These are phyloP conservation scores for Microtus richardsoni DNA, from an alignment of 2,113 vertebrate species.

Conservation along the genomic window DNA sequence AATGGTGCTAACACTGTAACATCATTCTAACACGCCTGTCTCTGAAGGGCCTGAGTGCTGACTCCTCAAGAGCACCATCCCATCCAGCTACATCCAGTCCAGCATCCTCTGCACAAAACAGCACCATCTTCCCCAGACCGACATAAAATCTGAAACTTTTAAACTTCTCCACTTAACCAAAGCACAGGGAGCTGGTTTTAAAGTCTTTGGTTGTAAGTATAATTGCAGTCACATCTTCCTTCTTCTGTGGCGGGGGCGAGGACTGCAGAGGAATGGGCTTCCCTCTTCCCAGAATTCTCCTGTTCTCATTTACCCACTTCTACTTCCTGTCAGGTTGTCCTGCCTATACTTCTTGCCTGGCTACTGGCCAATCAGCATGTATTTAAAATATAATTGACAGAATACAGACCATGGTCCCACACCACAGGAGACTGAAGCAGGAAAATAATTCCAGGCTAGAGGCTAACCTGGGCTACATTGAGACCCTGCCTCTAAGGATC, in stretches of 20 bases:
- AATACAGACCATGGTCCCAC: too few species aligned
- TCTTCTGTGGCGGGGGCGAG: too few species aligned
- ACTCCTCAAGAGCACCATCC: background rate
- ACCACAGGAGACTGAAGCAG: background rate
- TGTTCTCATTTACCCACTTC: too few species aligned
- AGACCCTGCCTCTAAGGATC: background rate
- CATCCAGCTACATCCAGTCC: background rate
- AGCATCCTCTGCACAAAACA: background rate
- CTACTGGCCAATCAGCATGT: too few species aligned
- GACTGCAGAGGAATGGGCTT: too few species aligned
- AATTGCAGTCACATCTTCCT: background rate
- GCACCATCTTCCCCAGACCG: background rate
- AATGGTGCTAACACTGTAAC: background rate
- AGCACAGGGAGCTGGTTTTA: background rate
- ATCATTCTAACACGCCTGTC: background rate
- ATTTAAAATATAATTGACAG: too few species aligned
- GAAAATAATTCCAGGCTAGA: background rate
- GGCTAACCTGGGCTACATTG: background rate
- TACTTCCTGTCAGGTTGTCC: too few species aligned
- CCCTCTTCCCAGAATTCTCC: too few species aligned
- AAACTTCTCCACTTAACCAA: background rate
- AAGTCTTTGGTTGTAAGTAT: constrained; percentile 26
- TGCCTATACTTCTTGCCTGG: too few species aligned
- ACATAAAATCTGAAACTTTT: background rate
- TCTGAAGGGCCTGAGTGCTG: background rate